Evolutionary conservation across 1,140 invertebrate species (phyloP).

Genomic region (Zaprionus gabonicus): DNA sequence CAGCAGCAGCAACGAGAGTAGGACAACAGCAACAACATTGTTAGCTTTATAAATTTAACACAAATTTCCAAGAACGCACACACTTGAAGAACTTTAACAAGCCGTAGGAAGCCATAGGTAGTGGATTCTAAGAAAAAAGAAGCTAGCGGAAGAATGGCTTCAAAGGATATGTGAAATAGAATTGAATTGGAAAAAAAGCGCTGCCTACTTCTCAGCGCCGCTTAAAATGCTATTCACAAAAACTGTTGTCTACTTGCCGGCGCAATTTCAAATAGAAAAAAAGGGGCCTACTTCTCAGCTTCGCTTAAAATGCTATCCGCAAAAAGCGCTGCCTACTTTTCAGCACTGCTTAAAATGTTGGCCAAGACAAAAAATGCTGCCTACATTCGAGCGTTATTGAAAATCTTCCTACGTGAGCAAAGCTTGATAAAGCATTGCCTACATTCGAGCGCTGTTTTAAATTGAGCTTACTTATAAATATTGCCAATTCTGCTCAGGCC

Average conservation of each 20-base stretch:
- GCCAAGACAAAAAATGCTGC: background rate
- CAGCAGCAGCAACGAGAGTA: conserved; percentile 9
- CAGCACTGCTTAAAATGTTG: background rate
- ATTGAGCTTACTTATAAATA: conserved; percentile 3
- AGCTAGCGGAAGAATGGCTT: background rate
- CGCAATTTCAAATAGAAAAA: conserved; percentile 22
- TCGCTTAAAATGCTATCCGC: conserved; percentile 14
- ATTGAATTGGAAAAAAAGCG: conserved; percentile 24
- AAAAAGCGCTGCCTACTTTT: conserved; percentile 40
- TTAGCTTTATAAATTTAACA: conserved; percentile 24
- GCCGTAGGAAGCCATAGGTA: conserved; percentile 1
- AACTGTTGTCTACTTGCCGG: conserved; percentile 37
- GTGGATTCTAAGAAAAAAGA: background rate
- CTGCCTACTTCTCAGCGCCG: conserved; percentile 27
- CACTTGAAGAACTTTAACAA: conserved; percentile 26
- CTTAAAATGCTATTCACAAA: conserved; percentile 18
- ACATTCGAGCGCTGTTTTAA: background rate
- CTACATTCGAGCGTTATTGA: background rate
- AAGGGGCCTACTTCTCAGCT: conserved; percentile 25
- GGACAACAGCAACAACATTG: conserved; percentile 7
- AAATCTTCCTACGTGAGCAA: background rate
- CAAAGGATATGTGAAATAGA: conserved; percentile 19
- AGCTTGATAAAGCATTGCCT: background rate
- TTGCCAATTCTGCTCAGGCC: background rate
- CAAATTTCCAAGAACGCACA: conserved; percentile 30